Evolutionary conservation across 2,888 invertebrate species (phyloP).

Genomic region (Patella caerulea): DNA sequence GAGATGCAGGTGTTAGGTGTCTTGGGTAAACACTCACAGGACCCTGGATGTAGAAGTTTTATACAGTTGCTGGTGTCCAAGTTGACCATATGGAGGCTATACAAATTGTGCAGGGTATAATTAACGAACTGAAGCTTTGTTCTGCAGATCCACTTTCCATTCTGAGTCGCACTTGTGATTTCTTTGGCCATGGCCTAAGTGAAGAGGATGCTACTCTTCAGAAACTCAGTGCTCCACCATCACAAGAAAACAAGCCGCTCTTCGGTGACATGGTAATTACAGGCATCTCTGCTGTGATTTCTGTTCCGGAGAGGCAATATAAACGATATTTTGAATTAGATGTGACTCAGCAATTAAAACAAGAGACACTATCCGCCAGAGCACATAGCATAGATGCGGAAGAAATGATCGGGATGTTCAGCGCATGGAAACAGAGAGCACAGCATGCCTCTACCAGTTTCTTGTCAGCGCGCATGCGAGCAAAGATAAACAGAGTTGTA

Average conservation of each 20-base stretch:
- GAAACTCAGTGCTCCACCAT: neutral
- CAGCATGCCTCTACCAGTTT: slow-evolving; percentile 29
- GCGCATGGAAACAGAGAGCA: slow-evolving; percentile 23
- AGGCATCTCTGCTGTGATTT: slow-evolving; percentile 8
- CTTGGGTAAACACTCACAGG: slow-evolving; percentile 25
- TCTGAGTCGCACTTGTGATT: slow-evolving; percentile 1
- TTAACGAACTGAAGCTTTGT: slow-evolving; percentile 11
- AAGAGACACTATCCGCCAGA: slow-evolving; percentile 15
- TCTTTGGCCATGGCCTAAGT: slow-evolving; percentile 13
- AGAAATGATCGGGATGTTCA: slow-evolving; percentile 37
- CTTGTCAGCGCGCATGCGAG: slow-evolving; percentile 26
- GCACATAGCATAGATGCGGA: slow-evolving; percentile 37
- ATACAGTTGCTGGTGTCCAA: slow-evolving; percentile 20
- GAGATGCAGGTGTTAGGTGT: slow-evolving; percentile 35
- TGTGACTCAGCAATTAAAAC: slow-evolving; percentile 14
- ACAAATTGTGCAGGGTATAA: slow-evolving; percentile 13
- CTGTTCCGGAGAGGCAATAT: slow-evolving; percentile 34
- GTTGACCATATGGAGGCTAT: slow-evolving; percentile 19
- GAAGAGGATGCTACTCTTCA: neutral
- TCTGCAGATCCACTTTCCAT: slow-evolving; percentile 8
- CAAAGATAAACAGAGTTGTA: too few species aligned
- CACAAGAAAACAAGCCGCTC: neutral
- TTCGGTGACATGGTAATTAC: slow-evolving; percentile 14
- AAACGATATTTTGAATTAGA: slow-evolving; percentile 26
- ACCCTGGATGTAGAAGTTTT: slow-evolving; percentile 33